phyloP scores from a whole-genome alignment of 2,113 vertebrate genomes.

The Rhinichthys klamathensis region DNA sequence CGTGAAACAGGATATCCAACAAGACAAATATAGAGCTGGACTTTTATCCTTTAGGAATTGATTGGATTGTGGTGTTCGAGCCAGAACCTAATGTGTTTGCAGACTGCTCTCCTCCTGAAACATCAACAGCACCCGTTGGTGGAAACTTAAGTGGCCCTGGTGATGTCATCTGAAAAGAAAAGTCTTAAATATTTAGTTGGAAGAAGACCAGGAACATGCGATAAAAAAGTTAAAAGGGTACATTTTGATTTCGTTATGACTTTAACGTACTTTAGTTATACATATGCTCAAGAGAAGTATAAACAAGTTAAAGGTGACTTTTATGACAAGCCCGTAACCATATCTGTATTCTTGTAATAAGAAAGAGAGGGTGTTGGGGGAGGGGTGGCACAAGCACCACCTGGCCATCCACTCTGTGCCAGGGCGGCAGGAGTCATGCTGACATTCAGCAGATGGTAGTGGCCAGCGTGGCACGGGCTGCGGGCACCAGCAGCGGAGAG shows the following conservation, averaged over 20 bases:
- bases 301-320: constrained; percentile 36
- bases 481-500: constrained; percentile 15
- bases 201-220: background rate
- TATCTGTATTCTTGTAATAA: constrained; percentile 13
- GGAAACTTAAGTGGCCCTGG: background rate
- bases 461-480: constrained; percentile 61
- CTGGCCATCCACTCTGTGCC: constrained; percentile 40
- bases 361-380: background rate
- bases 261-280: constrained; percentile 5
- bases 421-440: constrained; percentile 38
- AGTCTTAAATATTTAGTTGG: background rate
- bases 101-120: background rate
- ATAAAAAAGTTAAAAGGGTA: background rate
- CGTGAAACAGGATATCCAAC: background rate
- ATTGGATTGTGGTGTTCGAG: background rate
- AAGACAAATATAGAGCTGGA: background rate
- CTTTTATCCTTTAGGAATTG: background rate
- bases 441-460: constrained; percentile 71
- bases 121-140: background rate
- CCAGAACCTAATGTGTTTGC: background rate
- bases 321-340: background rate
- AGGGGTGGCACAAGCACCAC: constrained; percentile 22
- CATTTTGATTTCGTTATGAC: background rate
- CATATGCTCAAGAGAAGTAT: background rate
- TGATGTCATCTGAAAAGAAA: background rate